These are phyloP conservation scores for Crioceris asparagi DNA, from an alignment of 2,888 invertebrate genomes.

Conservation along the genomic window DNA sequence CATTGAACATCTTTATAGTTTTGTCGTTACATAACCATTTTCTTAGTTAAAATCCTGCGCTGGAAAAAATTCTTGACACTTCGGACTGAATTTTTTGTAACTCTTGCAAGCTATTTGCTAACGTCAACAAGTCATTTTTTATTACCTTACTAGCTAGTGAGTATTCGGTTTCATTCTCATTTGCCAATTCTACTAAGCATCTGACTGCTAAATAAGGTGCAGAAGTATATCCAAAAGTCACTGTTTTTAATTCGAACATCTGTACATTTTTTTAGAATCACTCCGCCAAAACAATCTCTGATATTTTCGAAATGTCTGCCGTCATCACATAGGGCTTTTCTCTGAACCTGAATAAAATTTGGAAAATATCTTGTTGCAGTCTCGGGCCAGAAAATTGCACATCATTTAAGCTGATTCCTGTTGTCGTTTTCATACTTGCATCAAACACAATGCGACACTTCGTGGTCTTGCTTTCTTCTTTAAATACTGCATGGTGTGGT, in stretches of 20 bases:
- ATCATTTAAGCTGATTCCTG: slow-evolving; percentile 12
- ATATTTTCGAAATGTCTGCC: slow-evolving; percentile 14
- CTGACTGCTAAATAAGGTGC: slow-evolving; percentile 9
- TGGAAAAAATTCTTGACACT: too few relatives aligned
- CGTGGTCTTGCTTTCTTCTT: too few relatives aligned
- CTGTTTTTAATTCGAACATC: slow-evolving; percentile 9
- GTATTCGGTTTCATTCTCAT: slow-evolving; percentile 1
- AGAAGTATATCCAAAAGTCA: slow-evolving; percentile 9
- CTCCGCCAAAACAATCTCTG: slow-evolving; percentile 8
- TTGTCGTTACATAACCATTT: too few relatives aligned
- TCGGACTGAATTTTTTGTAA: too few relatives aligned
- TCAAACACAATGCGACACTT: too few relatives aligned
- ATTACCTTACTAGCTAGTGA: slow-evolving; percentile 10
- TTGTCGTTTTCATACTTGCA: too few relatives aligned
- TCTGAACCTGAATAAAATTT: slow-evolving; percentile 7
- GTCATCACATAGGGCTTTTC: slow-evolving; percentile 5
- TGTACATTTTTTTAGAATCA: slow-evolving; percentile 2
- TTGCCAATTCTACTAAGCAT: slow-evolving; percentile 5
- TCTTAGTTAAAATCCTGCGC: too few relatives aligned
- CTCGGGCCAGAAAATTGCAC: slow-evolving; percentile 8
- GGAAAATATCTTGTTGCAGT: slow-evolving; percentile 9
- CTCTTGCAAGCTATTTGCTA: too few relatives aligned
- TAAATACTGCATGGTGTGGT: slow-evolving; percentile 15
- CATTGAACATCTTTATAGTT: too few relatives aligned
- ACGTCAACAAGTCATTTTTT: too few relatives aligned